Conservation (phyloP, 1,140 invertebrate genomes). For the Homalodisca vitripennis region DNA sequence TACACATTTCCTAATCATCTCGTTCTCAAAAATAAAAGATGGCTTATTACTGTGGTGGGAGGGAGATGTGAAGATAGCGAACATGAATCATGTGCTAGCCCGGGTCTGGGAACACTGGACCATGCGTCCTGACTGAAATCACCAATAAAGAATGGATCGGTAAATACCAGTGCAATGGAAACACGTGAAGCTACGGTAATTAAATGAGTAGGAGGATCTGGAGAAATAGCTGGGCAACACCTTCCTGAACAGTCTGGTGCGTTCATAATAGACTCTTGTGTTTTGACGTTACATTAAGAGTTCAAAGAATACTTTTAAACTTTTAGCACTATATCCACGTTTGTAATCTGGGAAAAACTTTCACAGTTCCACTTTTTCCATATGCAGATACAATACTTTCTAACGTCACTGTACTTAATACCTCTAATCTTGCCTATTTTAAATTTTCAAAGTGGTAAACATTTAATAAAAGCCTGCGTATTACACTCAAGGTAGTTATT, state of each 20-base stretch:
- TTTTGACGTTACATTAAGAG: too few species aligned
- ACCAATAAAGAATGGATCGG: conserved; percentile 13
- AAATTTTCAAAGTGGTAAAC: too few species aligned
- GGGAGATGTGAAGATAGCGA: conserved; percentile 19
- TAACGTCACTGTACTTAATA: too few species aligned
- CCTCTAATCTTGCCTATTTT: too few species aligned
- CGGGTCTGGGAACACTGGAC: conserved; percentile 5
- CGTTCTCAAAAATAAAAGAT: conserved; percentile 1
- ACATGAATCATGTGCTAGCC: not conserved
- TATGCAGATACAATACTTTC: too few species aligned
- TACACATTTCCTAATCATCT: conserved; percentile 12
- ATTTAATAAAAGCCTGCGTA: too few species aligned
- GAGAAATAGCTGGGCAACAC: conserved; percentile 8
- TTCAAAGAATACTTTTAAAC: too few species aligned
- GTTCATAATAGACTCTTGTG: not conserved
- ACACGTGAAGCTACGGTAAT: conserved; percentile 16
- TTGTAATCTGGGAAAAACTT: too few species aligned
- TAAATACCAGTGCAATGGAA: conserved; percentile 24
- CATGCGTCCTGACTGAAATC: not conserved
- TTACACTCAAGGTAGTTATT: too few species aligned
- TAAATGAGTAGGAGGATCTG: conserved; percentile 18
- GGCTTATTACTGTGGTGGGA: conserved; percentile 18
- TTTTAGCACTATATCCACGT: too few species aligned
- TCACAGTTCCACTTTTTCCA: too few species aligned
- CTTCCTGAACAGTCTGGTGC: not conserved